A percentile compares a stretch with the other conserved stretches of the same genome.
Evolutionary conservation across 2,797 vertebrate species (phyloP).

Genomic region (Semaprochilodus insignis): DNA sequence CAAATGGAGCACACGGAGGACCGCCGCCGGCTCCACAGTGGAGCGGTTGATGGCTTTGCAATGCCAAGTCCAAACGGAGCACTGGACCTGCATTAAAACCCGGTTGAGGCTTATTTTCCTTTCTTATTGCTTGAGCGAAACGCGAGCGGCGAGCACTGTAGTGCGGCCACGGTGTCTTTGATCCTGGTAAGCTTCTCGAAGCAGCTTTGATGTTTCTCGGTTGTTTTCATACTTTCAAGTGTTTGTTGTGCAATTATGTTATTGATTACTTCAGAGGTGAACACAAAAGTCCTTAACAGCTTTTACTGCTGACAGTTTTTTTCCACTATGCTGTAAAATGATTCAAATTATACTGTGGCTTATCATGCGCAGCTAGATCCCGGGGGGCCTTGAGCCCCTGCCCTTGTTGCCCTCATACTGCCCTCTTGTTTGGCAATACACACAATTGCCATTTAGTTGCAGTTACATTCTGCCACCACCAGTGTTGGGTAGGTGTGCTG

Average conservation of each 20-base stretch:
- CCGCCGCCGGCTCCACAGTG: background rate
- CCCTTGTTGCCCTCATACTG: no score
- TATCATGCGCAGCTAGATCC: no score
- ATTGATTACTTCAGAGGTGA: background rate
- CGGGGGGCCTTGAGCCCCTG: no score
- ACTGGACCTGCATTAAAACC: background rate
- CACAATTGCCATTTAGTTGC: no score
- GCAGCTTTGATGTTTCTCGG: background rate
- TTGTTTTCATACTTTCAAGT: background rate
- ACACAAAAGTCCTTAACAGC: conserved; percentile 26
- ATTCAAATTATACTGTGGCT: background rate
- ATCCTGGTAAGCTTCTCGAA: background rate
- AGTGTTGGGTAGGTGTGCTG: no score
- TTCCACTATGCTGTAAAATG: conserved; percentile 49
- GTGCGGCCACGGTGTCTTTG: background rate
- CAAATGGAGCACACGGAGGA: conserved; percentile 1
- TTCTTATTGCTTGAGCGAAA: background rate
- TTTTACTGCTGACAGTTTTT: conserved; percentile 68
- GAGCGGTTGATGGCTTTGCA: background rate
- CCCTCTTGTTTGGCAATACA: no score
- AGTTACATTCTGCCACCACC: no score
- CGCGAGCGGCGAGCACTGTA: background rate
- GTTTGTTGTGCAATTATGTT: background rate
- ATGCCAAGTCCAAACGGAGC: background rate
- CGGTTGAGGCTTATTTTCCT: background rate